Evolutionary conservation across 2,797 vertebrate genomes (phyloP), one percentile per base, ranked within the genome.

Genomic region (Parotocinclus haroldoi): DNA sequence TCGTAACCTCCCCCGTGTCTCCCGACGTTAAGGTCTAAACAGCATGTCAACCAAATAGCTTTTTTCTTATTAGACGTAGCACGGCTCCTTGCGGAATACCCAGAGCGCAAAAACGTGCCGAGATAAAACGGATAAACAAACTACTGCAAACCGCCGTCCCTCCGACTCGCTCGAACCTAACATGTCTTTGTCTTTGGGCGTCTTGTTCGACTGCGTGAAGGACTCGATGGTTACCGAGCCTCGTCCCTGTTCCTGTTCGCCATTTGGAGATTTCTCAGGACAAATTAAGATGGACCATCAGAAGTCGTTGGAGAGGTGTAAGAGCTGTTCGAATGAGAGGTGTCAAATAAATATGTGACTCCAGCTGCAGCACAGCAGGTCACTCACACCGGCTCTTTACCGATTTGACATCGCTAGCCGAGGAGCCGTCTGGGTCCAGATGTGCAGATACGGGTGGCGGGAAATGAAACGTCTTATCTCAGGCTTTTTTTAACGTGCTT

Each of bases 1-100:
- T 42, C 10, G 40, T 8, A 42, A 42, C 40, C 82, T 53, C 19
- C 82, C 81, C 83, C 77, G 76, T 78, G 78, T 76, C 40, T 42
- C 40, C 8, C 8, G 9, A 42, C 40, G 7, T 42, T 42, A 27
- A 27, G 5, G 27, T 27, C 27, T 27, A 27, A 27, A 27, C 5
- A 27, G 27, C 27, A 27, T 27, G 27, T 11, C 40, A 42, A 42
- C 4, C 40, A 42, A 42, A 42, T 42, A 1, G 40, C 40, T 77
- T 57, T 68, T 71, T 71, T 77, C 46, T 42, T 48, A 11, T 62
- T 63, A 66, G 36, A 19, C 46, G 65, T 58, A 65, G 66, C 62
- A 54, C 51, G 27, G 38, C 50, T 74, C 74, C 72, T 58, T 16
- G 38, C 40, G 67, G 69, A 66, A 57, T n/a, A 39, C 61, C 66